Conservation (phyloP, 2,888 invertebrate species). For the Heliconius charithonia region DNA sequence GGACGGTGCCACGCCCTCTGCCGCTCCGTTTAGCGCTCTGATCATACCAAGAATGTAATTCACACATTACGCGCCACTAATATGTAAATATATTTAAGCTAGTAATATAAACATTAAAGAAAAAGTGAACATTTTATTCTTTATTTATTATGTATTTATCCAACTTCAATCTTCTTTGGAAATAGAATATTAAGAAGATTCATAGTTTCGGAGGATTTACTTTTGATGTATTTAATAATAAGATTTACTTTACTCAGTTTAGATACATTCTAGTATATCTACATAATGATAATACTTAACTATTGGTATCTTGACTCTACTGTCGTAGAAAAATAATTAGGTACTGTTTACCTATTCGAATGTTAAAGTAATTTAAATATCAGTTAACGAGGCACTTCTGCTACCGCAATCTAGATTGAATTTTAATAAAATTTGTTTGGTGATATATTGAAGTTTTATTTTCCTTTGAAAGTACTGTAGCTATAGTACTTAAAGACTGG, state of each 20-base stretch:
- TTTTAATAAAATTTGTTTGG: neutral
- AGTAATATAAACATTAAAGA: neutral
- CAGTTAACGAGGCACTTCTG: neutral
- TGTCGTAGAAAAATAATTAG: neutral
- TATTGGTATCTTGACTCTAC: neutral
- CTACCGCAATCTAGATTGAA: neutral
- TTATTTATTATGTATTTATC: neutral
- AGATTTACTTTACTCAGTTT: too few relatives aligned
- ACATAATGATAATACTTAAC: neutral
- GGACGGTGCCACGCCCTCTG: constrained; percentile 91
- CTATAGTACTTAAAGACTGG: too few relatives aligned
- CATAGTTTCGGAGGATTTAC: neutral
- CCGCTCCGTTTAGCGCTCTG: constrained; percentile 88
- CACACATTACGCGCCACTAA: neutral
- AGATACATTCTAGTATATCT: neutral
- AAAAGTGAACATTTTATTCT: neutral
- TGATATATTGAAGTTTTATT: constrained; percentile 5
- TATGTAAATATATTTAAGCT: constrained; percentile 8
- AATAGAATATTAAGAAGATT: neutral
- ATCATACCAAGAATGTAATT: constrained; percentile 78
- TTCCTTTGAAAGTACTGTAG: neutral
- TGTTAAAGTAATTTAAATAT: neutral
- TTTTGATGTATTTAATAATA: too few relatives aligned
- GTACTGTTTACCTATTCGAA: neutral
- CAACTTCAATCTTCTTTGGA: neutral